A percentile compares a stretch with the other conserved stretches of the same genome.
These are phyloP conservation scores for Stictonetta naevosa DNA, from an alignment of 2,113 vertebrate species.

Conservation along the genomic window DNA sequence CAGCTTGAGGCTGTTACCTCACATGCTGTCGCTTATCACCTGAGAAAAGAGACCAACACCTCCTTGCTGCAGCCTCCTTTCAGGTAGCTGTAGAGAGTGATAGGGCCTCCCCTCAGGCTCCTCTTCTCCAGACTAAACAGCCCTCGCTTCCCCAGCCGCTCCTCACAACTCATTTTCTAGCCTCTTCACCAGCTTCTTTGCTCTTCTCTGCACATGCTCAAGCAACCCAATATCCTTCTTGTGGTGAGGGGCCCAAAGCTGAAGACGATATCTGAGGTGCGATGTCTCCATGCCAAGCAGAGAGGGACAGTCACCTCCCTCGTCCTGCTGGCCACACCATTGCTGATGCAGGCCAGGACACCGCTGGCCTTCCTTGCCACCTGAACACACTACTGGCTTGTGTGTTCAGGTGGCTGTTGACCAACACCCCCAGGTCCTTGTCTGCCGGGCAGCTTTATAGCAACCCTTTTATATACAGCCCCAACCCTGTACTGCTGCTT, in stretches of 20 bases:
- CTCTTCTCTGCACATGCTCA: neutral
- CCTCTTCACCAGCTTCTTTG: neutral
- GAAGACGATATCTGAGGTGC: neutral
- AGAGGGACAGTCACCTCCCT: too few species aligned
- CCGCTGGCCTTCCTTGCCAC: neutral
- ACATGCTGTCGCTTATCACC: neutral
- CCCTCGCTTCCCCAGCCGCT: neutral
- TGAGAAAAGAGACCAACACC: neutral
- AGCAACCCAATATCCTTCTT: neutral
- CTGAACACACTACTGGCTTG: neutral
- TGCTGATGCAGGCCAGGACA: neutral
- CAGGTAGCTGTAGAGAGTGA: neutral
- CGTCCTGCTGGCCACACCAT: neutral
- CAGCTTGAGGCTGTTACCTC: neutral
- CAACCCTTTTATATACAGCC: neutral
- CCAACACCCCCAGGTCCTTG: neutral
- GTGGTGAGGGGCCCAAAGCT: neutral
- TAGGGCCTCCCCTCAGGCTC: neutral
- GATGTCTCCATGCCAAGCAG: neutral
- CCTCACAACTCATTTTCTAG: neutral
- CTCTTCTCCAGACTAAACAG: neutral
- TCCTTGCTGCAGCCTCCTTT: neutral
- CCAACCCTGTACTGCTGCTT: neutral
- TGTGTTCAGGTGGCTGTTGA: neutral
- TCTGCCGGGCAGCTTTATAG: neutral